Conservation (phyloP, 1,140 invertebrate species). For the Diabrotica virgifera region DNA sequence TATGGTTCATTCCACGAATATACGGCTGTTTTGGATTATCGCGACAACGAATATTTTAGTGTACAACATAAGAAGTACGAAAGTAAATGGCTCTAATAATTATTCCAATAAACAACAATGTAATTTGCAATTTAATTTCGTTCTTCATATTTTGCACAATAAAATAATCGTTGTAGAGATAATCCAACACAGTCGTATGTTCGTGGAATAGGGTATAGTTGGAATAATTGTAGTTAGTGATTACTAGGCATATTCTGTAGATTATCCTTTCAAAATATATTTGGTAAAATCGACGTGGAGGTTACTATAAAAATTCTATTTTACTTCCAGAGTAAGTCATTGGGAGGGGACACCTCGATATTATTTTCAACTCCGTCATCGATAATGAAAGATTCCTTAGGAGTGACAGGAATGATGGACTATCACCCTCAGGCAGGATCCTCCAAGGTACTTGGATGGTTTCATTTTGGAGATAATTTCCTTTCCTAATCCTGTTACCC, state of each 20-base stretch:
- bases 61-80: too few relatives aligned
- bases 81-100: too few relatives aligned
- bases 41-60: too few relatives aligned
- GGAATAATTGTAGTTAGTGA: background rate
- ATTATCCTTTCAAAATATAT: constrained; percentile 7
- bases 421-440: constrained; percentile 36
- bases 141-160: too few relatives aligned
- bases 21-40: too few relatives aligned
- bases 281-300: background rate
- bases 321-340: constrained; percentile 72
- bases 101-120: too few relatives aligned
- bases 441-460: constrained; percentile 48
- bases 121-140: too few relatives aligned
- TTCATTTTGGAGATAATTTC: constrained; percentile 44
- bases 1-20: too few relatives aligned
- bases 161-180: too few relatives aligned
- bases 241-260: background rate
- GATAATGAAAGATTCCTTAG: constrained; percentile 64
- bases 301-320: background rate
- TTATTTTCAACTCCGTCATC: constrained; percentile 81
- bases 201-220: too few relatives aligned
- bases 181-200: too few relatives aligned
- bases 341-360: constrained; percentile 73
- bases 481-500: constrained; percentile 28
- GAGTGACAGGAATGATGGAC: constrained; percentile 48